These are phyloP conservation scores for Drosophila dives DNA, from an alignment of 2,888 invertebrate species.

Conservation along the genomic window DNA sequence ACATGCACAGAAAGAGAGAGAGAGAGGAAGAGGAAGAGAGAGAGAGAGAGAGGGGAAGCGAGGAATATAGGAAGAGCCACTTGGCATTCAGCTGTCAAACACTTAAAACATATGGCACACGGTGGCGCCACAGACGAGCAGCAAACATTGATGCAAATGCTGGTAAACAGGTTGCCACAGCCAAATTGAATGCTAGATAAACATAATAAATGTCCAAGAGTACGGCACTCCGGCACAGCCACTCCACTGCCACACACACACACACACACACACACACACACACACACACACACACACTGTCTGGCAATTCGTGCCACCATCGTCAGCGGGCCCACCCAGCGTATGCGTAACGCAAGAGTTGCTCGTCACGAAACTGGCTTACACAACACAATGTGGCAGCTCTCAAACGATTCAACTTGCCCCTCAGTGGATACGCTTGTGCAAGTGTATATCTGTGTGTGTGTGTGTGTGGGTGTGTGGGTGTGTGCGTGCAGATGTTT, in stretches of 20 bases:
- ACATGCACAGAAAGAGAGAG: not conserved
- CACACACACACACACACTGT: constrained; percentile 6
- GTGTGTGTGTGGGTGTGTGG: constrained; percentile 33
- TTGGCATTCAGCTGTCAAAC: constrained; percentile 67
- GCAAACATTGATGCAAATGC: constrained; percentile 55
- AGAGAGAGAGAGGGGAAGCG: constrained; percentile 13
- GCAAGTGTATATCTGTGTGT: constrained; percentile 6
- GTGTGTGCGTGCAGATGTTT: constrained; percentile 71
- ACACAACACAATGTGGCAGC: constrained; percentile 46
- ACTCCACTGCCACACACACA: not conserved
- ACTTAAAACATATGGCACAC: constrained; percentile 69
- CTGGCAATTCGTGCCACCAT: constrained; percentile 49
- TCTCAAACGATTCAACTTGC: constrained; percentile 47
- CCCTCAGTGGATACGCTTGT: not conserved
- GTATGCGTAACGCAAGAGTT: constrained; percentile 72
- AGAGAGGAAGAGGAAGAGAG: not conserved
- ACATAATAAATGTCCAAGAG: constrained; percentile 64
- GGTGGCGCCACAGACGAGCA: constrained; percentile 14
- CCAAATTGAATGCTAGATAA: constrained; percentile 66
- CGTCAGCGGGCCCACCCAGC: constrained; percentile 52
- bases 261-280: too few relatives aligned
- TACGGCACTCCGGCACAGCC: constrained; percentile 24
- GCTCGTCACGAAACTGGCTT: constrained; percentile 69
- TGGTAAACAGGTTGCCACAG: constrained; percentile 58
- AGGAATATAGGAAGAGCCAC: constrained; percentile 11